These are phyloP conservation scores for Nothobranchius furzeri DNA, from an alignment of 2,113 vertebrate genomes.

Conservation along the genomic window DNA sequence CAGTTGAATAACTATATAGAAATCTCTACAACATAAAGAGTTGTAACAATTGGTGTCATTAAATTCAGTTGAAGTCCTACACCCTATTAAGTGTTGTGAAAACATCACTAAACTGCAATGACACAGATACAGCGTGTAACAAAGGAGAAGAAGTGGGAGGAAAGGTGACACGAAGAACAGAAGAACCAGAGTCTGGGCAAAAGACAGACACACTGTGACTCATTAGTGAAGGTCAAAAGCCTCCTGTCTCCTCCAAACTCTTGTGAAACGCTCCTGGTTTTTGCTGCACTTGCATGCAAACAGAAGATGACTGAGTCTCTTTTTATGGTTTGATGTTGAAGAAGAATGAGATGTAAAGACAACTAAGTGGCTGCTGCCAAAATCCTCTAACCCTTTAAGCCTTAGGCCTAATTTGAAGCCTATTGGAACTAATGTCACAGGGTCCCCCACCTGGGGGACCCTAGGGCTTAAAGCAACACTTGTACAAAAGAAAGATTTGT, in stretches of 20 bases:
- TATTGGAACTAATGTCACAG: no score
- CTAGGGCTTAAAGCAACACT: background rate
- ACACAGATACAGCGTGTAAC: background rate
- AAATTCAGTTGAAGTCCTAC: conserved; percentile 5
- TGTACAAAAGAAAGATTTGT: conserved; percentile 3
- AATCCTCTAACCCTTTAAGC: background rate
- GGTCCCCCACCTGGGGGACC: no score
- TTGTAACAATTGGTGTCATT: background rate
- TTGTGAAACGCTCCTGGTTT: background rate
- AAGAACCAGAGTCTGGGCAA: conserved; percentile 28
- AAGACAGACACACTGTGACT: conserved; percentile 21
- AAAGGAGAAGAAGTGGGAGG: conserved; percentile 1
- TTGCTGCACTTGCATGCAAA: conserved; percentile 18
- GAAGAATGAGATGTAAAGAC: background rate
- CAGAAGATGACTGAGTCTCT: conserved; percentile 3
- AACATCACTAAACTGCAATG: background rate
- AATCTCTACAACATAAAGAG: background rate
- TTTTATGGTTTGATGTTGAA: conserved; percentile 20
- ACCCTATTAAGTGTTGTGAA: conserved; percentile 2
- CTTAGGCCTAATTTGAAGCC: no score
- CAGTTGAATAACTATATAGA: no score
- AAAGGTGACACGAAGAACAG: conserved; percentile 13
- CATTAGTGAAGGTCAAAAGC: conserved; percentile 55
- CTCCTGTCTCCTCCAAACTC: conserved; percentile 26
- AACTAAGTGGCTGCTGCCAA: conserved; percentile 34